Conservation (phyloP, 2,113 vertebrate genomes). For the Mus pahari region DNA sequence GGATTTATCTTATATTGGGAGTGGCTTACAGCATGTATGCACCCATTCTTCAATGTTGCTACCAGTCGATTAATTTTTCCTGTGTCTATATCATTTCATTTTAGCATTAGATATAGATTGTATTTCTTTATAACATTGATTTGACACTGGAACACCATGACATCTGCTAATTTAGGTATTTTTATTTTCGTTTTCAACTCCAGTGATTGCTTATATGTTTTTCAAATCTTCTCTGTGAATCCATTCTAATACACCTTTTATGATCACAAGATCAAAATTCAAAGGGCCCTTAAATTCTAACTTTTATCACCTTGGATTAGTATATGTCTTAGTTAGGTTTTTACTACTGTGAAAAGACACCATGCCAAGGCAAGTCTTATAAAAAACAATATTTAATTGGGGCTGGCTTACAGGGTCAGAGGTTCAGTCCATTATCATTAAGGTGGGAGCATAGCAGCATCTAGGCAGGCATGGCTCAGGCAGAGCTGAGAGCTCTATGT, state of each 20-base stretch:
- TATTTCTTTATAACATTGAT: background rate
- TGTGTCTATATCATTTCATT: background rate
- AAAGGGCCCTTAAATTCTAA: background rate
- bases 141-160: background rate
- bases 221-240: background rate
- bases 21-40: background rate
- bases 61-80: background rate
- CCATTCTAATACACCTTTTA: background rate
- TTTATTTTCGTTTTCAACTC: conserved; percentile 17
- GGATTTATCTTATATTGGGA: background rate
- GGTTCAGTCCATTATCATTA: no score
- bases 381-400: no score
- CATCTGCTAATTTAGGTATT: background rate
- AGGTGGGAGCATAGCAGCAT: no score
- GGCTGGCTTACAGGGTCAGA: no score
- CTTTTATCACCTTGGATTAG: background rate
- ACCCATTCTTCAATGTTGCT: background rate
- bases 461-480: no score
- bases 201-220: background rate
- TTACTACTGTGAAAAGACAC: no score
- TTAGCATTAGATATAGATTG: background rate
- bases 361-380: no score
- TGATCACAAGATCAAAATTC: background rate
- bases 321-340: no score
- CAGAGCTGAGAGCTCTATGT: no score